Evolutionary conservation across 2,888 invertebrate genomes (phyloP).

Genomic region (Drosophila macrothrix): DNA sequence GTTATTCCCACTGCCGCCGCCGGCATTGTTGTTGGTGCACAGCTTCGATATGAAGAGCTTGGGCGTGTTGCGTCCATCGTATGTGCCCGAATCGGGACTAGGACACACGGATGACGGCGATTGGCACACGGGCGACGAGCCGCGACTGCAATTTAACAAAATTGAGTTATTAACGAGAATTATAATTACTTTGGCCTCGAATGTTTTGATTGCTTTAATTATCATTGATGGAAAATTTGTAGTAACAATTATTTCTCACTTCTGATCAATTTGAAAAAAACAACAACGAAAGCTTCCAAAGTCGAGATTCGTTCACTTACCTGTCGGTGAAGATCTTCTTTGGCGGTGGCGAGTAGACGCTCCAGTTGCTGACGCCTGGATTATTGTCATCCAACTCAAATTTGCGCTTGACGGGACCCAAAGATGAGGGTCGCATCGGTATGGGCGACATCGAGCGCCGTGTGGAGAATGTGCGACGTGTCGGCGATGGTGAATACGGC

Average conservation of each 20-base stretch:
- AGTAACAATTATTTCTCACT: neutral
- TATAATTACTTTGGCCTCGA: neutral
- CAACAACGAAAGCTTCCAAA: neutral
- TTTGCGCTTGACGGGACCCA: slow-evolving; percentile 88
- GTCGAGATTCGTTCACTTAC: slow-evolving; percentile 52
- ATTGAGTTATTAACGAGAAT: neutral
- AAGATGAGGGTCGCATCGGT: slow-evolving; percentile 91
- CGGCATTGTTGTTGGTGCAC: slow-evolving; percentile 80
- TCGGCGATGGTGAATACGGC: slow-evolving; percentile 92
- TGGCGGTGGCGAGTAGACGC: slow-evolving; percentile 84
- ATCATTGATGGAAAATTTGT: neutral
- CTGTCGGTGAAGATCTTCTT: slow-evolving; percentile 85
- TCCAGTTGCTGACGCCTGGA: slow-evolving; percentile 80
- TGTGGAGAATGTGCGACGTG: slow-evolving; percentile 92
- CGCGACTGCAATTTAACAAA: slow-evolving; percentile 75
- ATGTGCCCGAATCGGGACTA: slow-evolving; percentile 85
- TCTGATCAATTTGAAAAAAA: neutral
- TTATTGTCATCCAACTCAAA: slow-evolving; percentile 84
- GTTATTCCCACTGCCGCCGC: slow-evolving; percentile 44
- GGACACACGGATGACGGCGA: slow-evolving; percentile 85
- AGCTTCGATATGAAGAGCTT: slow-evolving; percentile 84
- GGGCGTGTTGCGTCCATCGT: slow-evolving; percentile 85
- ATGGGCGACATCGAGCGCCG: slow-evolving; percentile 95
- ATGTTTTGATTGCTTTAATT: neutral
- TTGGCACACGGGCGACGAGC: slow-evolving; percentile 85